Percentiles rank a stretch among this genome's conserved stretches.
Evolutionary conservation across 2,113 vertebrate species (phyloP).

Genomic region (Antidorcas marsupialis): DNA sequence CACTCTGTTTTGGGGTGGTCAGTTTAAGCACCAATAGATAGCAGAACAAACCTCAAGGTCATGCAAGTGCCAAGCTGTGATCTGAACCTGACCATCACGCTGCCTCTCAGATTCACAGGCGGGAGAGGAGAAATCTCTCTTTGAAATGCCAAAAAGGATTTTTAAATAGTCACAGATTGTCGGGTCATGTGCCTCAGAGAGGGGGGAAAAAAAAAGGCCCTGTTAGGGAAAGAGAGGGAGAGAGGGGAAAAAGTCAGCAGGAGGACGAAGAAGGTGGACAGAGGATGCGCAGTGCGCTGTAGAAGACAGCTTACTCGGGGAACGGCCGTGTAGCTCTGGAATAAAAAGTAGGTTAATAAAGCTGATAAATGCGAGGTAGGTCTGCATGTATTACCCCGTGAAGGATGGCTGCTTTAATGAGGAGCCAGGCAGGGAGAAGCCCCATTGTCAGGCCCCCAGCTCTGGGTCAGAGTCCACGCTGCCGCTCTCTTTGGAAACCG

Average conservation of each 20-base stretch:
- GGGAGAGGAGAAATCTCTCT: background rate
- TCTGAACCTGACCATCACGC: background rate
- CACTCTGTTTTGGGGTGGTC: background rate
- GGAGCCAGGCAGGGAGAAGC: background rate
- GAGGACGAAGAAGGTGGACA: background rate
- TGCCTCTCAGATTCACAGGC: background rate
- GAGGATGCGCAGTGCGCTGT: accelerated
- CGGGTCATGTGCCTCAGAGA: background rate
- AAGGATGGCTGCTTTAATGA: background rate
- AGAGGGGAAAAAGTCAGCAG: background rate
- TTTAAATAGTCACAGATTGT: background rate
- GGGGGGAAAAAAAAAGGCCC: background rate
- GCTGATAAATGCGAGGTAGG: background rate
- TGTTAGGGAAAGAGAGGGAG: background rate
- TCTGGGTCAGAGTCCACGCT: background rate
- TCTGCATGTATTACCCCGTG: background rate
- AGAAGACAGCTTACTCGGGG: background rate
- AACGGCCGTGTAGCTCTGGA: background rate
- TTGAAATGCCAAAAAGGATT: background rate
- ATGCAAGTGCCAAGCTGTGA: background rate
- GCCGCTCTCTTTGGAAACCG: background rate
- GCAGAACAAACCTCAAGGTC: background rate
- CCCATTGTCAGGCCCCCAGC: accelerated
- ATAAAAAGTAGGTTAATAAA: background rate
- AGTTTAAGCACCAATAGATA: background rate